Percentiles rank a stretch among this genome's conserved stretches.
phyloP scores from a whole-genome alignment of 2,888 invertebrate species.

The Eurytoma adleriae region DNA sequence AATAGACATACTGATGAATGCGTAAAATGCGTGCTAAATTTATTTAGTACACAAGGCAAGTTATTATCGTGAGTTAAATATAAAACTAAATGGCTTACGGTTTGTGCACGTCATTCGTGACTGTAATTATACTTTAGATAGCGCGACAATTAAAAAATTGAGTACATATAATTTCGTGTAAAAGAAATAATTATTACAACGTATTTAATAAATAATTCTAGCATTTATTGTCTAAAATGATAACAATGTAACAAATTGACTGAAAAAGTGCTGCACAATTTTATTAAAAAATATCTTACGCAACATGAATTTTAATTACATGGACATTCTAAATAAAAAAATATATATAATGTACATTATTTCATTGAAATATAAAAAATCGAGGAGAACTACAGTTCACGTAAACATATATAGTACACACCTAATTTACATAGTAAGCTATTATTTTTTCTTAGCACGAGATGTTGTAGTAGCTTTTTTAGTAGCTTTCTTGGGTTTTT shows the following conservation, averaged over 20 bases:
- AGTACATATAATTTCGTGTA: too few relatives aligned
- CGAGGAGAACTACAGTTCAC: neutral
- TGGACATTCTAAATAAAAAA: conserved; percentile 28
- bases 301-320: conserved; percentile 19
- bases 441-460: conserved; percentile 37
- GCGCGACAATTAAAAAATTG: too few relatives aligned
- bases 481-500: conserved; percentile 34
- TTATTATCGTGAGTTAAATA: too few relatives aligned
- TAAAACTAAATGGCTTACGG: too few relatives aligned
- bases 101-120: too few relatives aligned
- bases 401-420: conserved; percentile 1
- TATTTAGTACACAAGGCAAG: too few relatives aligned
- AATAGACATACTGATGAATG: too few relatives aligned
- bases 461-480: neutral
- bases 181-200: too few relatives aligned
- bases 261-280: neutral
- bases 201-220: neutral
- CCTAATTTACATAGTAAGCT: conserved; percentile 18
- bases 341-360: conserved; percentile 27
- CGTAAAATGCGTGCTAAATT: too few relatives aligned
- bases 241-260: neutral
- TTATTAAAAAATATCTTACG: neutral
- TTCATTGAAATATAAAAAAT: conserved; percentile 18
- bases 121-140: too few relatives aligned
- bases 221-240: neutral